phyloP scores from a whole-genome alignment of 2,113 vertebrate species.

The Glareola pratincola region DNA sequence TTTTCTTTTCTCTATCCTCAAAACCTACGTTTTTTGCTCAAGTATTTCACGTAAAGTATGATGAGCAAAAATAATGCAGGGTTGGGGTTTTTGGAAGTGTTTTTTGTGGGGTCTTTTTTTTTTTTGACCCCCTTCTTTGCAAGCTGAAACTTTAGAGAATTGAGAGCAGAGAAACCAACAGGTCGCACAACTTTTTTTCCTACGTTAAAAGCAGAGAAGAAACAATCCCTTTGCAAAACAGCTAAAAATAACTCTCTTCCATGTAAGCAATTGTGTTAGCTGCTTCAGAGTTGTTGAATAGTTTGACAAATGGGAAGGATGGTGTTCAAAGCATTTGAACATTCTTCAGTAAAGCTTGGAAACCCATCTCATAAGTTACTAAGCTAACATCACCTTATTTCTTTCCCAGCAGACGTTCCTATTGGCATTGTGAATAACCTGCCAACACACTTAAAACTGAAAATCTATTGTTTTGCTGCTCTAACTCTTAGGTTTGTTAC shows the following conservation, averaged over 20 bases:
- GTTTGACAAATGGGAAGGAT: neutral
- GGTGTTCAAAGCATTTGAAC: neutral
- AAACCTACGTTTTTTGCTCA: accelerated
- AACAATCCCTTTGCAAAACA: neutral
- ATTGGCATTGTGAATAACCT: neutral
- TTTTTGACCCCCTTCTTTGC: neutral
- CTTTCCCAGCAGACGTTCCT: neutral
- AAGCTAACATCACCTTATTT: neutral
- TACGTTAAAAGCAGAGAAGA: neutral
- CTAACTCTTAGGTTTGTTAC: neutral
- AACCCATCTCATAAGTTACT: neutral
- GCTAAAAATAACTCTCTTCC: neutral
- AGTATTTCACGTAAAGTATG: neutral
- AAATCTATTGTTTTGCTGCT: neutral
- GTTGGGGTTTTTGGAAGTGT: neutral
- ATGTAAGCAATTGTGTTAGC: neutral
- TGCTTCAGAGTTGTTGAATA: neutral
- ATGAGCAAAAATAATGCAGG: neutral
- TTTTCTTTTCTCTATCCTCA: neutral
- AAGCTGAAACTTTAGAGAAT: neutral
- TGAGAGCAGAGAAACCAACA: neutral
- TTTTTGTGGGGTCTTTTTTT: neutral
- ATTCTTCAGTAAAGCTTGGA: neutral
- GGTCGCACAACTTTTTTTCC: neutral
- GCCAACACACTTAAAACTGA: neutral